Evolutionary conservation across 2,888 invertebrate species (phyloP), one percentile per base, ranked within the genome.

Genomic region (Vandiemenella viatica): DNA sequence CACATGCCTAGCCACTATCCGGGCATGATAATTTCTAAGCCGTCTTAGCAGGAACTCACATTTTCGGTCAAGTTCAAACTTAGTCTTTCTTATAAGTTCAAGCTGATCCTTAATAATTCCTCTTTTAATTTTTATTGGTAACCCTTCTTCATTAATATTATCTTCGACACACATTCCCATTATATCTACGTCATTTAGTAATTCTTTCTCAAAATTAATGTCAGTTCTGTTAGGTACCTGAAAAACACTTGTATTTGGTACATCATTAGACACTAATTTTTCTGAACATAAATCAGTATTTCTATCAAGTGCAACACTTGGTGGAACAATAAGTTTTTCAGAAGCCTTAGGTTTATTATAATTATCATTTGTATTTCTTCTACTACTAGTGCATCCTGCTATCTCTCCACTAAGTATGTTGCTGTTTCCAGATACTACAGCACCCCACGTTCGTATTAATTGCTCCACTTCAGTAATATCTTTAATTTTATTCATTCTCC

Each of bases 281-380:
- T n/a, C n/a, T n/a, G n/a, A n/a, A n/a, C n/a, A n/a, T n/a, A n/a
- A n/a, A n/a, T n/a, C n/a, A n/a, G n/a, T n/a, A n/a, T n/a, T n/a
- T n/a, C n/a, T n/a, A n/a, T n/a, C n/a, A n/a, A n/a, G n/a, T n/a
- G n/a, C n/a, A n/a, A n/a, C n/a, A n/a, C n/a, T n/a, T n/a, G n/a
- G n/a, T n/a, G n/a, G n/a, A n/a, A n/a, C n/a, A n/a, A n/a, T n/a
- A n/a, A n/a, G n/a, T n/a, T n/a, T n/a, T n/a, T n/a, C n/a, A n/a
- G n/a, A n/a, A n/a, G n/a, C n/a, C n/a, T n/a, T n/a, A n/a, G n/a
- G n/a, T 83, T 85, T 56, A 86, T 75, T 6, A 79, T 81, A 65
- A 83, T 83, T 43, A 87, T 79, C 3, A 80, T 85, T 63, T 83
- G 82, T 56, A 86, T 71, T 46, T 87, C 69, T 55, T 82, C 85